Percentiles rank a stretch among this genome's conserved stretches.
phyloP scores from a whole-genome alignment of 1,140 invertebrate genomes.

The Babylonia areolata region DNA sequence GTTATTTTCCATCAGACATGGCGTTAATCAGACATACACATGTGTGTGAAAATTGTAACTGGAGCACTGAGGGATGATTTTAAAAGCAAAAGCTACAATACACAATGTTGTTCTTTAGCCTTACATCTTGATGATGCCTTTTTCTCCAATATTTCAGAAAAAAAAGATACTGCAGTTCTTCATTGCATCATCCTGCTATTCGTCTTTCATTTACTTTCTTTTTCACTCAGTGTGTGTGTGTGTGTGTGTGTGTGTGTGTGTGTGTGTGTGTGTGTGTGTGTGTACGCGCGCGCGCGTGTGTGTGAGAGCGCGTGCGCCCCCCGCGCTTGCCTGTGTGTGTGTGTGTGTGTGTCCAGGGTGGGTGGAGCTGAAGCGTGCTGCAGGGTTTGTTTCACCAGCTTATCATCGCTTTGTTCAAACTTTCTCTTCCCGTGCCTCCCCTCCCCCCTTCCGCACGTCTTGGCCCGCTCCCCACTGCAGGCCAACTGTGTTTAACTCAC shows the following conservation, averaged over 20 bases:
- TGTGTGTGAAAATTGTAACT: too few relatives aligned
- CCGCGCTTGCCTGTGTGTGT: neutral
- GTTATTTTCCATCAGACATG: too few relatives aligned
- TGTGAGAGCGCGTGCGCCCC: neutral
- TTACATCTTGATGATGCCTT: too few relatives aligned
- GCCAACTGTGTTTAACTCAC: neutral
- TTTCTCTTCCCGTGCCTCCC: neutral
- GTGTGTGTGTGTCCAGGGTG: constrained; percentile 5
- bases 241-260: constrained; percentile 9
- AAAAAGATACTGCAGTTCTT: too few relatives aligned
- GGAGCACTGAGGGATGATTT: too few relatives aligned
- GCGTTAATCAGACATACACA: too few relatives aligned
- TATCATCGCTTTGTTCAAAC: neutral
- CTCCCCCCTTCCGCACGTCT: neutral
- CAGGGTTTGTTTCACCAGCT: neutral
- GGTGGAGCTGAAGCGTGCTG: neutral
- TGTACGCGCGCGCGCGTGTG: neutral
- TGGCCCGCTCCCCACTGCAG: neutral
- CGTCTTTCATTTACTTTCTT: too few relatives aligned
- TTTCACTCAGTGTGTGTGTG: constrained; percentile 19
- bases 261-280: neutral
- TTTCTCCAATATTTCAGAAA: too few relatives aligned
- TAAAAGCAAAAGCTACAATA: too few relatives aligned
- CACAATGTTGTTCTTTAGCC: too few relatives aligned
- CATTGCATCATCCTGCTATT: too few relatives aligned